Evolutionary conservation across 2,888 invertebrate species (phyloP).

Genomic region (Lepetodrilus schrolli): DNA sequence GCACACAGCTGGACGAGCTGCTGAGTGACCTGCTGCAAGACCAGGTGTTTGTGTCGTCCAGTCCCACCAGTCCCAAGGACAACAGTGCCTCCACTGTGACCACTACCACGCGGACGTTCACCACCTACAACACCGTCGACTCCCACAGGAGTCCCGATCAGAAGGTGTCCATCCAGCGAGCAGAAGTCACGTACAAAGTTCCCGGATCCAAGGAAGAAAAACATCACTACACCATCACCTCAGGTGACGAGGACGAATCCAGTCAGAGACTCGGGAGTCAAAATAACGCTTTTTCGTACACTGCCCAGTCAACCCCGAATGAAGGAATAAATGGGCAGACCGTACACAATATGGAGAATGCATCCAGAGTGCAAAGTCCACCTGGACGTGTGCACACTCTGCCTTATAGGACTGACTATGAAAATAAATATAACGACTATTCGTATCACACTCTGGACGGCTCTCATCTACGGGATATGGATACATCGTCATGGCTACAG

Average conservation of each 20-base stretch:
- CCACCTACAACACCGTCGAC: conserved; percentile 52
- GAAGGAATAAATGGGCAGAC: conserved; percentile 35
- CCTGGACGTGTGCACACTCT: conserved; percentile 47
- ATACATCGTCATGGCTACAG: conserved; percentile 68
- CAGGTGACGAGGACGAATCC: conserved; percentile 50
- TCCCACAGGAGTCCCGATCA: conserved; percentile 56
- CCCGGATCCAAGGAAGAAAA: conserved; percentile 60
- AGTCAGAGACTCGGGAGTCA: conserved; percentile 47
- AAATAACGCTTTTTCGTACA: conserved; percentile 67
- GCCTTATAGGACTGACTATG: conserved; percentile 68
- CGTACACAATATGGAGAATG: conserved; percentile 32
- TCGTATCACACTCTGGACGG: conserved; percentile 55
- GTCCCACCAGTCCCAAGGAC: conserved; percentile 52
- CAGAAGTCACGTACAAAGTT: conserved; percentile 65
- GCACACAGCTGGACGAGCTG: conserved; percentile 72
- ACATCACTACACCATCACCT: conserved; percentile 59
- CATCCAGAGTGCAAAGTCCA: conserved; percentile 29
- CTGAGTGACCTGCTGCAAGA: conserved; percentile 72
- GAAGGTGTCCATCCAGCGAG: conserved; percentile 59
- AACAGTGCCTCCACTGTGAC: conserved; percentile 46
- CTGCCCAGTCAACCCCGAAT: conserved; percentile 43
- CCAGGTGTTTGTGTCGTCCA: conserved; percentile 54
- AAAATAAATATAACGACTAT: conserved; percentile 54
- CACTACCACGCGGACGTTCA: conserved; percentile 55
- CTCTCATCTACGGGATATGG: conserved; percentile 44